Evolutionary conservation across 23 tunicate genomes (phyloP).

Genomic region (Oikopleura albicans): DNA sequence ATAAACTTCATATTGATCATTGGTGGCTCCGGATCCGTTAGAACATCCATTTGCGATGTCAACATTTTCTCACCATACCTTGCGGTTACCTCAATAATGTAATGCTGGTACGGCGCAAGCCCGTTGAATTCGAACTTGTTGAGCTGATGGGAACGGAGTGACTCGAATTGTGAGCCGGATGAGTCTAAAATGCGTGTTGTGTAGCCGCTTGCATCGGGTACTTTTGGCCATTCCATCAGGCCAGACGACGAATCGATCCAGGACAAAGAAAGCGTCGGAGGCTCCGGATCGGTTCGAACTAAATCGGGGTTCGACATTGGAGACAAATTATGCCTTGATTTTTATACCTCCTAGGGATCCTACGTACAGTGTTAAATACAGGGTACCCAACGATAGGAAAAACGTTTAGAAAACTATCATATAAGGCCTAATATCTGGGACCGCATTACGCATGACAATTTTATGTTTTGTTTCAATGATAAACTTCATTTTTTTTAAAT

Average conservation of each 20-base stretch:
- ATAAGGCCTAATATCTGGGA: no score
- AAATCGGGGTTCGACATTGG: no score
- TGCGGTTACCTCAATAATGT: neutral
- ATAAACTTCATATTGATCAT: neutral
- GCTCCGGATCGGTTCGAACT: neutral
- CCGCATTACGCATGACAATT: no score
- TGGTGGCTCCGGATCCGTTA: neutral
- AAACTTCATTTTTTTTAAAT: no score
- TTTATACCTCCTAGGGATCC: no score
- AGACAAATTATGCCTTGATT: no score
- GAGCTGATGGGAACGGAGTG: neutral
- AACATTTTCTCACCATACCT: neutral
- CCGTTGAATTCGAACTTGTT: neutral
- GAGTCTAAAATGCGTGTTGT: neutral
- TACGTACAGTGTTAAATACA: no score
- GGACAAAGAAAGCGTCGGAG: neutral
- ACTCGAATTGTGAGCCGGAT: neutral
- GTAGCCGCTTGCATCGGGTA: neutral
- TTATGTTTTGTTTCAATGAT: no score
- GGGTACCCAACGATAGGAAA: no score
- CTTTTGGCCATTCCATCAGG: neutral
- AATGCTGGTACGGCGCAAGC: neutral
- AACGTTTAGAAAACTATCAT: no score
- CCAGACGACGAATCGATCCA: neutral
- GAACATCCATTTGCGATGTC: neutral